These are phyloP conservation scores for Lagenorhynchus albirostris DNA, from an alignment of 2,113 vertebrate species.

Conservation along the genomic window DNA sequence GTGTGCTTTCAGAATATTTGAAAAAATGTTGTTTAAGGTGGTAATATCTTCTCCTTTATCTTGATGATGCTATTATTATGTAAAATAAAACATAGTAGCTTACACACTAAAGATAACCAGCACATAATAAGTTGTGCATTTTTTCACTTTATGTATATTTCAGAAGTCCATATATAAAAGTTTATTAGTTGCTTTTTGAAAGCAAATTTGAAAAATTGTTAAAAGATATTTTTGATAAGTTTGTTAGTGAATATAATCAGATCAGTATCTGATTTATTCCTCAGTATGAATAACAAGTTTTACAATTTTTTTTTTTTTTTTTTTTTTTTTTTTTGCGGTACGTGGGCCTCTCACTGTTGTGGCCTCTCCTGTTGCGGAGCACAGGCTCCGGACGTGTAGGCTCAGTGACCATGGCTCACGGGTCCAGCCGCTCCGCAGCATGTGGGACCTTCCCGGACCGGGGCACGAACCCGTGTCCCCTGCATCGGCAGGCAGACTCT, in stretches of 20 bases:
- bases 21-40: not conserved
- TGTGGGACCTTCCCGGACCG: too few species aligned
- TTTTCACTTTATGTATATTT: not conserved
- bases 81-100: not conserved
- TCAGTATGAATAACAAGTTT: not conserved
- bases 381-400: too few species aligned
- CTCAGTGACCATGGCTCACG: too few species aligned
- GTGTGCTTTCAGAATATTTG: not conserved
- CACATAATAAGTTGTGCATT: not conserved
- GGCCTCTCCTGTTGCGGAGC: too few species aligned
- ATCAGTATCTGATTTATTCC: not conserved
- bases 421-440: too few species aligned
- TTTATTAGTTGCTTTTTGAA: constrained; percentile 23
- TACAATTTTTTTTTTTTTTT: not conserved
- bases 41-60: not conserved
- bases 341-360: too few species aligned
- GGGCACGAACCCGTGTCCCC: too few species aligned
- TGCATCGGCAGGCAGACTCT: too few species aligned
- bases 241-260: constrained; percentile 4
- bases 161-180: not conserved
- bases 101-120: not conserved
- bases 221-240: not conserved
- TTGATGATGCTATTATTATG: not conserved
- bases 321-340: too few species aligned
- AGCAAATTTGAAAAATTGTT: constrained; percentile 13